These are phyloP conservation scores for Pantherophis alleghaniensis DNA, from an alignment of 2,797 vertebrate species.

Conservation along the genomic window DNA sequence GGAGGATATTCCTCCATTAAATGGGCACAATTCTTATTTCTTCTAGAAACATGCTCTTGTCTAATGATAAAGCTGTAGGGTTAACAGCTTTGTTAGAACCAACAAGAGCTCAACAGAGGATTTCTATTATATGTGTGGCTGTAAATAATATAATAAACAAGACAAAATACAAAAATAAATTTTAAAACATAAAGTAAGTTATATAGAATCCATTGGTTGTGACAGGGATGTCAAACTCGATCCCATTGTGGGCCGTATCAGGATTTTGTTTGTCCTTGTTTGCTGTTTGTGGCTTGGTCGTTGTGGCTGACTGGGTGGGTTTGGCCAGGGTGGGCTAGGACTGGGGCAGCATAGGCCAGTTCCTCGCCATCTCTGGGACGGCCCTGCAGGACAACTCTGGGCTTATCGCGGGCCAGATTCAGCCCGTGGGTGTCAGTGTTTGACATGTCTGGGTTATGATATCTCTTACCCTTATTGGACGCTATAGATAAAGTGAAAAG, in stretches of 20 bases:
- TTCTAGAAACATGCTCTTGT: not conserved
- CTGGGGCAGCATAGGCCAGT: too few species aligned
- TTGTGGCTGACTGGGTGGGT: too few species aligned
- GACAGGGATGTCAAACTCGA: too few species aligned
- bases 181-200: not conserved
- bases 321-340: too few species aligned
- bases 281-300: too few species aligned
- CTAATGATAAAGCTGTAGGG: not conserved
- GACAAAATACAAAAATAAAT: not conserved
- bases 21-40: not conserved
- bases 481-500: not conserved
- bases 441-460: not conserved
- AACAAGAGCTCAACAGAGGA: not conserved
- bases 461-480: not conserved
- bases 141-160: not conserved
- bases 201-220: not conserved
- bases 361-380: too few species aligned
- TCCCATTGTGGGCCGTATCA: too few species aligned
- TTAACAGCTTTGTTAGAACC: not conserved
- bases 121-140: not conserved
- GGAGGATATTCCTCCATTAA: not conserved
- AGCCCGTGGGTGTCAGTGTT: fast-evolving
- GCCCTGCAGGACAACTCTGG: too few species aligned
- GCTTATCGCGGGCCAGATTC: too few species aligned
- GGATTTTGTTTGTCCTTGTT: too few species aligned